Base-by-base conservation (phyloP, 2,888 invertebrate genomes). In the Mythimna albipuncta region DNA sequence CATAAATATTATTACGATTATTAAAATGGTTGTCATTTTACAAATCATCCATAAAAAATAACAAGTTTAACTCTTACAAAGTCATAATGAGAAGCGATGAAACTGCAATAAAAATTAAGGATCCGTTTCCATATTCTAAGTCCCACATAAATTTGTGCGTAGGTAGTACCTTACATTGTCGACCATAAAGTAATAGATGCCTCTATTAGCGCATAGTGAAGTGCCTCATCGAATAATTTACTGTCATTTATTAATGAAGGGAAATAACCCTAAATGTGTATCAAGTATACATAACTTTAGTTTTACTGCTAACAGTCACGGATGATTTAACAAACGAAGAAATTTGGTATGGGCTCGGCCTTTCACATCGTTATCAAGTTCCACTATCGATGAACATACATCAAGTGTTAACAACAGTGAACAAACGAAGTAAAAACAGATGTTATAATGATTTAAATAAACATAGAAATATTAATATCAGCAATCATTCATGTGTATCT, bases 321-420 rank as follows among this genome's bases (percentile, higher is more conserved):
- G 93, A 85, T 92, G 91, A 94, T 94, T 95, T 90, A 93, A 90
- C 91, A 87, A 85, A 90, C 90, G 84, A 90, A 88, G 79, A 81
- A 81, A 84, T 83, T 85, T 87, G 86, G 71, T 71, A 19, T 78
- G 72, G 78, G 66, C 69, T 61, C 26, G 77, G 81, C 85, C 79
- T 81, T 87, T 84, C 80, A 81, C 76, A 85, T 85, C 75, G 79
- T 83, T 87, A 88, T 87, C 89, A 66, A 77, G 61, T 81, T 79
- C 65, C 66, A 64, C 52, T 81, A 89, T 88, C 83, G 71, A 75
- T 38, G 59, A 69, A 77, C 77, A 75, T 79, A 69, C 69, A 81
- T 88, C 81, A 79, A 85, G 79, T 81, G 73, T 64, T 74, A 69
- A 80, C 65, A 55, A 61, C 52, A 63, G 54, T 26, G 21, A 72